Conservation (phyloP, 2,113 vertebrate species). For the Xyliphius kryptos region DNA sequence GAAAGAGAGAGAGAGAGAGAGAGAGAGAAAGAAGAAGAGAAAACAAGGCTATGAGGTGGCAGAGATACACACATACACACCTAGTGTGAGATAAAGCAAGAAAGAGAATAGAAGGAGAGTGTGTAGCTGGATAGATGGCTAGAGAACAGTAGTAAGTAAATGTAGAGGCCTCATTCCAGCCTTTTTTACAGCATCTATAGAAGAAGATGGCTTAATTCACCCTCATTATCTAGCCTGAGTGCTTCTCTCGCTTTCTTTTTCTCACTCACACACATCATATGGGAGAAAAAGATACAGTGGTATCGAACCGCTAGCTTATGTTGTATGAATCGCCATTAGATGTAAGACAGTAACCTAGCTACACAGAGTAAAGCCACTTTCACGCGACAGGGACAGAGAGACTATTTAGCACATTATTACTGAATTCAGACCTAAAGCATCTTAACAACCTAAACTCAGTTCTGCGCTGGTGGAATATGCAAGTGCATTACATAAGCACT, state of each 20-base stretch:
- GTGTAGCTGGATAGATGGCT: slow-evolving; percentile 15
- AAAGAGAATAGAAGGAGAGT: slow-evolving; percentile 44
- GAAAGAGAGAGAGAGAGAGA: slow-evolving; percentile 9
- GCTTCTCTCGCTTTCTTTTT: slow-evolving; percentile 40
- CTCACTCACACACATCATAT: slow-evolving; percentile 21
- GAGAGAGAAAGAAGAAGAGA: slow-evolving; percentile 45
- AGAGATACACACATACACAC: too few relatives aligned
- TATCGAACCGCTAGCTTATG: too few relatives aligned
- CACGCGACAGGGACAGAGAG: too few relatives aligned
- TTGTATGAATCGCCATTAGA: too few relatives aligned
- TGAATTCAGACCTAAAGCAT: too few relatives aligned
- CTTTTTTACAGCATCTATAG: slow-evolving; percentile 63
- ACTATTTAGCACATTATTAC: too few relatives aligned
- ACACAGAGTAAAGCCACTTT: too few relatives aligned
- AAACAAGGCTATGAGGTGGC: too few relatives aligned
- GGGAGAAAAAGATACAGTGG: slow-evolving; percentile 2
- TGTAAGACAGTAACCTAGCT: too few relatives aligned
- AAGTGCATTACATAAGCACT: slow-evolving; percentile 56
- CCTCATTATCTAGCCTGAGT: slow-evolving; percentile 66
- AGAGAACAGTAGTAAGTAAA: too few relatives aligned
- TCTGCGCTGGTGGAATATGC: slow-evolving; percentile 37
- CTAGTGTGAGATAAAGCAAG: too few relatives aligned
- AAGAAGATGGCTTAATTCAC: slow-evolving; percentile 74
- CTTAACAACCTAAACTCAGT: too few relatives aligned
- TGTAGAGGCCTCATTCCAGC: slow-evolving; percentile 57